phyloP scores from a whole-genome alignment of 2,113 vertebrate genomes.

The Mystacornis crossleyi region DNA sequence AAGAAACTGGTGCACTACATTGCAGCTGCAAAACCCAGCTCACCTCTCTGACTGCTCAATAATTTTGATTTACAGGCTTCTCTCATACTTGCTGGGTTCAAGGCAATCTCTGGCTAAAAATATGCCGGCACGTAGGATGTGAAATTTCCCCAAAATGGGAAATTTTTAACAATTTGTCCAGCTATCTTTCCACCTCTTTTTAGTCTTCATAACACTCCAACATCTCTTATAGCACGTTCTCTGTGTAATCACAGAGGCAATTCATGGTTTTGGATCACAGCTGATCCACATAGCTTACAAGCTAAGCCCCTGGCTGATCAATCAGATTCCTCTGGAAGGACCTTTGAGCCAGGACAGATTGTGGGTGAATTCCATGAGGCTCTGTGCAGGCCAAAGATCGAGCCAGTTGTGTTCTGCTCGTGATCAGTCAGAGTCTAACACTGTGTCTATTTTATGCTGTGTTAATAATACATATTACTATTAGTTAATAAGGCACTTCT shows the following conservation, averaged over 20 bases:
- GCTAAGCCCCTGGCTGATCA: conserved; percentile 22
- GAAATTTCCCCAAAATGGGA: conserved; percentile 49
- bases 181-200: background rate
- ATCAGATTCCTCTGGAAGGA: background rate
- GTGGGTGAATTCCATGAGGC: background rate
- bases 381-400: background rate
- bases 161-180: conserved; percentile 3
- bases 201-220: conserved; percentile 10
- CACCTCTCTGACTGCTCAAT: background rate
- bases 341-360: background rate
- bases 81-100: background rate
- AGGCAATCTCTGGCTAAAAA: conserved; percentile 19
- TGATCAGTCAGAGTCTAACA: conserved; percentile 34
- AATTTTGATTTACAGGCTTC: background rate
- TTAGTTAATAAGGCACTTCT: conserved; percentile 29
- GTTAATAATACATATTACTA: background rate
- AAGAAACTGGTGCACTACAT: background rate
- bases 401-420: background rate
- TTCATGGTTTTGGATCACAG: conserved; percentile 43
- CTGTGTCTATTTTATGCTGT: conserved; percentile 1
- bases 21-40: conserved; percentile 20
- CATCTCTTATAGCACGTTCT: background rate
- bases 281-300: conserved; percentile 49
- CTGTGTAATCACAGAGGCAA: conserved; percentile 60
- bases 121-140: background rate